phyloP scores from a whole-genome alignment of 2,113 vertebrate genomes.

The Etheostoma spectabile region DNA sequence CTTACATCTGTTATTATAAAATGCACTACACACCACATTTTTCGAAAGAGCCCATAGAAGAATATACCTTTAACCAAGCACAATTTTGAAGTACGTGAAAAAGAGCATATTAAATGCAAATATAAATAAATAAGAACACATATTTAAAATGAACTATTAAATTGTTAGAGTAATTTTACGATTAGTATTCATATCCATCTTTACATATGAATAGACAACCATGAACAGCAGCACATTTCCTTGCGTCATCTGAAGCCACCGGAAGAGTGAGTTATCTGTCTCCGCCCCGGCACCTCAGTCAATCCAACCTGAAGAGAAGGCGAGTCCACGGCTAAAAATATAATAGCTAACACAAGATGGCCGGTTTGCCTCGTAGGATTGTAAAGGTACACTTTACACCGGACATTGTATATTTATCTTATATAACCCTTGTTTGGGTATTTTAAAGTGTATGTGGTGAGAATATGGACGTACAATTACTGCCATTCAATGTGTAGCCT shows the following conservation, averaged over 20 bases:
- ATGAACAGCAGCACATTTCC: background rate
- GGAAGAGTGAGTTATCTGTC: slow-evolving; percentile 64
- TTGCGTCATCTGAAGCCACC: slow-evolving; percentile 66
- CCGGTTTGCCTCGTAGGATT: slow-evolving; percentile 95
- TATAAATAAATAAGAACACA: too few species aligned
- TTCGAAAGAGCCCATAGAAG: background rate
- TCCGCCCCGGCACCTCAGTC: slow-evolving; percentile 75
- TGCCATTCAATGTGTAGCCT: slow-evolving; percentile 37
- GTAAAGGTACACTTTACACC: slow-evolving; percentile 88
- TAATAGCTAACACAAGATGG: slow-evolving; percentile 92
- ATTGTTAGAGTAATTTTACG: too few species aligned
- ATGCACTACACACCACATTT: too few species aligned
- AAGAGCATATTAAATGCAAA: background rate
- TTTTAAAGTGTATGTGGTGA: background rate
- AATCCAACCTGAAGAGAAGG: slow-evolving; percentile 84
- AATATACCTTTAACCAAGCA: background rate
- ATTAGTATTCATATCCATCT: too few species aligned
- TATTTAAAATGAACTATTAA: too few species aligned
- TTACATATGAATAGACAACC: background rate
- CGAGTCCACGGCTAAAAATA: slow-evolving; percentile 85
- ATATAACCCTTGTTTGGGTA: background rate
- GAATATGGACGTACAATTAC: background rate
- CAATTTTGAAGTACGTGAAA: background rate
- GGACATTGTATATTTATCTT: rapidly evolving
- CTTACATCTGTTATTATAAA: background rate